These are phyloP conservation scores for Mesorhabditis belari DNA, from an alignment of 2,888 invertebrate genomes.

Conservation along the genomic window DNA sequence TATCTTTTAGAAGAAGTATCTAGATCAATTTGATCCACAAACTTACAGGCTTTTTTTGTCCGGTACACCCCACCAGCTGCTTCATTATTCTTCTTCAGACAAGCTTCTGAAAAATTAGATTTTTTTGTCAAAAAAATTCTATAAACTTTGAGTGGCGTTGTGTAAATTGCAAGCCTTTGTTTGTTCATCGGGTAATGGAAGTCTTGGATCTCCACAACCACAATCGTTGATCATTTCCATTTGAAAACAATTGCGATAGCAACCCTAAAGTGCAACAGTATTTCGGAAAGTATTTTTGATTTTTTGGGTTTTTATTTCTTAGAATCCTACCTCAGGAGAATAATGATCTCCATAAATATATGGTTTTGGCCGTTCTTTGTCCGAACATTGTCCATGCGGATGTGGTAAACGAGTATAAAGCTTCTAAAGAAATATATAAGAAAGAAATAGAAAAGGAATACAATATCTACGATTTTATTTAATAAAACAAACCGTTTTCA, in stretches of 20 bases:
- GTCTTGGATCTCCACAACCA: slow-evolving; percentile 52
- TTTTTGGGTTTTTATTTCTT: too few species aligned
- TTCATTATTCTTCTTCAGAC: slow-evolving; percentile 42
- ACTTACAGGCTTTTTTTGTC: slow-evolving; percentile 39
- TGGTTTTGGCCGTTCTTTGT: slow-evolving; percentile 44
- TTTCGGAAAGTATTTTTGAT: too few species aligned
- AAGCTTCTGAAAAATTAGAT: slow-evolving; percentile 21
- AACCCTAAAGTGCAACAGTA: too few species aligned
- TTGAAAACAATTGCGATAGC: slow-evolving; percentile 52
- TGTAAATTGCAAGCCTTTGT: slow-evolving; percentile 39
- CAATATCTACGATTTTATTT: too few species aligned
- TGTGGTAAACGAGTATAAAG: slow-evolving; percentile 36
- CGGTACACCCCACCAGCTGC: slow-evolving; percentile 48
- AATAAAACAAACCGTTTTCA: slow-evolving; percentile 46
- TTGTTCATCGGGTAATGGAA: slow-evolving; percentile 44
- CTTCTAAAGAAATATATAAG: background rate
- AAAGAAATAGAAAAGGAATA: too few species aligned
- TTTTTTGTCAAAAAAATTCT: background rate
- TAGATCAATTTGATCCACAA: slow-evolving; percentile 10
- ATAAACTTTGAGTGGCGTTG: slow-evolving; percentile 29
- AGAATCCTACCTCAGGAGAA: slow-evolving; percentile 51
- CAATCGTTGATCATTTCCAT: slow-evolving; percentile 46
- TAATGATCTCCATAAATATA: slow-evolving; percentile 53
- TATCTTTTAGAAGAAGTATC: too few species aligned
- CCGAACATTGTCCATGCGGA: slow-evolving; percentile 51